A percentile compares a stretch with the other conserved stretches of the same genome.
Conservation (phyloP, 2,888 invertebrate genomes). For the Melanchra persicariae region DNA sequence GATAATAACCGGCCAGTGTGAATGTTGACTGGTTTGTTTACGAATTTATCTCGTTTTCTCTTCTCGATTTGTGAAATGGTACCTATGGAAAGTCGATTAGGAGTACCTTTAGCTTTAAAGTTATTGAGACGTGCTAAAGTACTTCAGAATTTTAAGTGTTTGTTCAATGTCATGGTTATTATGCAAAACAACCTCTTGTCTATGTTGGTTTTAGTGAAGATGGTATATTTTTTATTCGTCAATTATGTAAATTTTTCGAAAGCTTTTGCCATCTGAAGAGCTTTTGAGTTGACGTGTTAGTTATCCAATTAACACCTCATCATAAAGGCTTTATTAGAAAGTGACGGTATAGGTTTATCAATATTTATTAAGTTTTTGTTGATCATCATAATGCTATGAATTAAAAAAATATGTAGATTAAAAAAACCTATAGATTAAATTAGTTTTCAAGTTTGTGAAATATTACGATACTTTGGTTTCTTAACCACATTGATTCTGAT, state of each 20-base stretch:
- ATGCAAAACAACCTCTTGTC: conserved; percentile 23
- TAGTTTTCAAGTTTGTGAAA: not conserved
- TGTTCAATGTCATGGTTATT: conserved; percentile 25
- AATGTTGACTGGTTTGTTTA: conserved; percentile 51
- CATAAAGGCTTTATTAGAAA: conserved; percentile 41
- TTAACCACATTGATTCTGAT: not conserved
- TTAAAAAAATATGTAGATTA: no score
- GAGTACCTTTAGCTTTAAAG: conserved; percentile 20
- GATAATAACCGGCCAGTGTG: conserved; percentile 47
- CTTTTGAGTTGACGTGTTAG: conserved; percentile 9
- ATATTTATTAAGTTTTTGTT: conserved; percentile 18
- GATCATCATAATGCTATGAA: not conserved
- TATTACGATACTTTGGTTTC: not conserved
- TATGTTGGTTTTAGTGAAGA: conserved; percentile 18
- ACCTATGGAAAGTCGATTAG: conserved; percentile 55
- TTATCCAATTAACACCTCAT: conserved; percentile 43
- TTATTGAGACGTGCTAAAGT: conserved; percentile 1
- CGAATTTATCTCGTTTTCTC: conserved; percentile 56
- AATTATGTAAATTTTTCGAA: conserved; percentile 52
- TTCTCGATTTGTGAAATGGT: conserved; percentile 43
- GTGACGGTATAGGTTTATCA: not conserved
- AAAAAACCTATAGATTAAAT: no score
- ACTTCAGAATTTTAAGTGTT: conserved; percentile 38
- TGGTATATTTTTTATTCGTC: conserved; percentile 26
- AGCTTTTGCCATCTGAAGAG: conserved; percentile 23